A percentile compares a stretch with the other conserved stretches of the same genome.
Conservation (phyloP, 2,888 invertebrate genomes). For the Nesidiocoris tenuis region DNA sequence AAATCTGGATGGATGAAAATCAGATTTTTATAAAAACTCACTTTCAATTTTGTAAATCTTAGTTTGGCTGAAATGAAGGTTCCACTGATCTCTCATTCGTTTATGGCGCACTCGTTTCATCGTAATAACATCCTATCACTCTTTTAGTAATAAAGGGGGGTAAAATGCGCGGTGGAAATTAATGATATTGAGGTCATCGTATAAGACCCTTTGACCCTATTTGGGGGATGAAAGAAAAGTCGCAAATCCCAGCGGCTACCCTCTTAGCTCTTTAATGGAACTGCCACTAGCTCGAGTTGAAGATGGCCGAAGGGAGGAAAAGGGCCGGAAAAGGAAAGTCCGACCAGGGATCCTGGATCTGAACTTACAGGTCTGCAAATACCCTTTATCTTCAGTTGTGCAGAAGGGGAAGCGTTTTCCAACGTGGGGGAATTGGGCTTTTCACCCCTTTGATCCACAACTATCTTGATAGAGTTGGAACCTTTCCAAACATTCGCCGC, state of each 20-base stretch:
- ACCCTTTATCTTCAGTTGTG: slow-evolving; percentile 9
- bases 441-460: slow-evolving; percentile 5
- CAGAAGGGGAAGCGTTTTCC: background rate
- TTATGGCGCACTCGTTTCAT: too few species aligned
- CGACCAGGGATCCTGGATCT: background rate
- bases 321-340: background rate
- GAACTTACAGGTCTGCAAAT: slow-evolving; percentile 25
- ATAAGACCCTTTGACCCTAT: background rate
- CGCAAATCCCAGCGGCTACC: background rate
- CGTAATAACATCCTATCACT: too few species aligned
- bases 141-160: too few species aligned
- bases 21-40: too few species aligned
- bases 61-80: too few species aligned
- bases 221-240: background rate
- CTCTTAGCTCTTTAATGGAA: background rate
- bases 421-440: background rate
- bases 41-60: too few species aligned
- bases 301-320: background rate
- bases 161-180: too few species aligned
- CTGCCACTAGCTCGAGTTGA: background rate
- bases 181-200: background rate
- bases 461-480: slow-evolving; percentile 13
- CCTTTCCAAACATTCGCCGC: slow-evolving; percentile 4
- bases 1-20: too few species aligned
- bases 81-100: too few species aligned